Base-by-base conservation (phyloP, 2,113 vertebrate species). In the Xyliphius kryptos region DNA sequence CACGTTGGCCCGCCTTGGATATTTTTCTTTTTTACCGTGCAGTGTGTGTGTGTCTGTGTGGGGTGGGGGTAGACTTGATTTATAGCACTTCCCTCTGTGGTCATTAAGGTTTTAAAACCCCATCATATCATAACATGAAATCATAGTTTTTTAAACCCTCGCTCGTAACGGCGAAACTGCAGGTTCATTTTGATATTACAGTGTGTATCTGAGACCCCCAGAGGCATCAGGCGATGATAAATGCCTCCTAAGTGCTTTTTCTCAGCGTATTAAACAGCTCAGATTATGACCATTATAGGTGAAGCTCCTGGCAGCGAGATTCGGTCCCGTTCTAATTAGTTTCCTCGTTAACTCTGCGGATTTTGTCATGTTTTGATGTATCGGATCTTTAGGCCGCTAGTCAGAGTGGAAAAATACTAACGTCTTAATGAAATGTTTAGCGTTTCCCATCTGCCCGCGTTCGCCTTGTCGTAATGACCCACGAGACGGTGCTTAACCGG, bases 241-340 rank as follows among this genome's bases (percentile, higher is more conserved):
- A 86, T 83, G 74, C 74, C 76, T 71, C 63, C 74, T 74, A 78
- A 83, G 72, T 72, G 63, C 74, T 81, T 80, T 74, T 77, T 79
- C 74, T 72, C 77, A 82, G 83, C 74, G 77, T 79, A 83, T 81
- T 82, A 79, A 67, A 82, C 56, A 78, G 74, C 63, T 70, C 63
- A 82, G 79, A 86, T 85, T 79, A 82, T 74, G 74, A 72, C 74
- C 78, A 84, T 84, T 85, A 82, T 79, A 84, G 81, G 83, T 85
- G 81, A 81, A 84, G 78, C 82, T 82, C 71, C 77, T 77, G 80
- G 82, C 80, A 63, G 79, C 76, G 69, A 83, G 80, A 85, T 85
- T 78, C 82, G 68, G 69, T 73, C 72, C 74, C 22, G 49, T 77
- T 66, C 43, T 75, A 83, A 86, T 85, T 83, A 83, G 79, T 76